Evolutionary conservation across 2,797 vertebrate genomes (phyloP), one percentile per base, ranked within the genome.

Genomic region (Schizopygopsis malacanthus): DNA sequence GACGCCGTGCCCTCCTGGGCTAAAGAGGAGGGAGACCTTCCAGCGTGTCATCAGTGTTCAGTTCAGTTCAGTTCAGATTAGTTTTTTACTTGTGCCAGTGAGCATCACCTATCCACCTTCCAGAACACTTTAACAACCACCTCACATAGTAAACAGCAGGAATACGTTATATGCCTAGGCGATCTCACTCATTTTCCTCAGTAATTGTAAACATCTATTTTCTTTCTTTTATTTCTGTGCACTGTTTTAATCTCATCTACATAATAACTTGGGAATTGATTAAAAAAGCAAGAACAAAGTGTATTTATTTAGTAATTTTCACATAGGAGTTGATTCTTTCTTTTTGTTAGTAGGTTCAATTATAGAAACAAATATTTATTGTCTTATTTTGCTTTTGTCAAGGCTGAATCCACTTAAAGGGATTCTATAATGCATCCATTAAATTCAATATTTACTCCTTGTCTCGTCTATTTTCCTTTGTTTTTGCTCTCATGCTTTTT

Each of bases 201-300:
- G 39, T 59, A 79, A 33, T 20, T 22, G 54, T 25, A 45, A 16
- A 61, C 18, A 63, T 18, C 15, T 20, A 20, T 47, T 20, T 33
- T 65, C 15, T 65, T 12, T 71, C 28, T 5, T 41, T 65, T 25
- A 50, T 65, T 76, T 67, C 16, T 5, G 22, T 10, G 7, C 4
- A 28, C 15, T 5, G n/a, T 70, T 45, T 69, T 56, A 20, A 65
- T 56, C 2, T 67, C 7, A 47, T 79, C 37, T 39, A 56, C 37
- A 69, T 54, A 16, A 77, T 77, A 77, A 84, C 33, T 54, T 69
- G 37, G 37, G 33, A 67, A 84, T 18, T 78, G 33, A 56, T 84
- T 52, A 52, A 69, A 25, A 80, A 82, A 59, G 37, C 75, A 70
- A 84, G 37, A 79, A 70, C 75, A 79, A 79, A 79, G 63, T 37